A percentile compares a stretch with the other conserved stretches of the same genome.
phyloP scores from a whole-genome alignment of 2,113 vertebrate species.

The Bucco capensis region DNA sequence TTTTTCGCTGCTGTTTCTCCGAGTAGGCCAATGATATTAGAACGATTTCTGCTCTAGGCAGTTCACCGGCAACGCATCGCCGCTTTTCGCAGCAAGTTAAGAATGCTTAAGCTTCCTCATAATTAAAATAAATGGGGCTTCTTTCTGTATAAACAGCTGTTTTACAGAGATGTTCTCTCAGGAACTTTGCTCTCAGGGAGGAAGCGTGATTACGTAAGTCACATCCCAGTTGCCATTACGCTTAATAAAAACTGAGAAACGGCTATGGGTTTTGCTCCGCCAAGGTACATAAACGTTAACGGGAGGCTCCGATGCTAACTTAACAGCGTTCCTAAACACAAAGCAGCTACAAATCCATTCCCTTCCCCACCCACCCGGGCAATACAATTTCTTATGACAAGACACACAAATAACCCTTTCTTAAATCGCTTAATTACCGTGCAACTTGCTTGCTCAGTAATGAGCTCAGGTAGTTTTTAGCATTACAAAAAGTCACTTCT shows the following conservation, averaged over 20 bases:
- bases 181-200: not conserved
- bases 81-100: not conserved
- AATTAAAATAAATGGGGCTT: not conserved
- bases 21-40: not conserved
- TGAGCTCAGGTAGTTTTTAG: not conserved
- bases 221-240: not conserved
- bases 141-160: not conserved
- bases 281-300: not conserved
- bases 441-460: slow-evolving; percentile 20
- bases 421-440: slow-evolving; percentile 14
- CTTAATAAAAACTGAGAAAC: not conserved
- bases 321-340: not conserved
- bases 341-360: slow-evolving; percentile 11
- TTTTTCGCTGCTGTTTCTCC: not conserved
- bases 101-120: not conserved
- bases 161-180: not conserved
- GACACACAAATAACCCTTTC: not conserved
- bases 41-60: not conserved
- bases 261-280: not conserved
- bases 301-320: not conserved
- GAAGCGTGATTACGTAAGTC: not conserved
- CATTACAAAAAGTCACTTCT: not conserved
- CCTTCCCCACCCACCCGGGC: not conserved
- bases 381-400: not conserved
- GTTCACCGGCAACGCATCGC: not conserved